Conservation (phyloP, 2,113 vertebrate genomes). For the Podocnemis expansa region DNA sequence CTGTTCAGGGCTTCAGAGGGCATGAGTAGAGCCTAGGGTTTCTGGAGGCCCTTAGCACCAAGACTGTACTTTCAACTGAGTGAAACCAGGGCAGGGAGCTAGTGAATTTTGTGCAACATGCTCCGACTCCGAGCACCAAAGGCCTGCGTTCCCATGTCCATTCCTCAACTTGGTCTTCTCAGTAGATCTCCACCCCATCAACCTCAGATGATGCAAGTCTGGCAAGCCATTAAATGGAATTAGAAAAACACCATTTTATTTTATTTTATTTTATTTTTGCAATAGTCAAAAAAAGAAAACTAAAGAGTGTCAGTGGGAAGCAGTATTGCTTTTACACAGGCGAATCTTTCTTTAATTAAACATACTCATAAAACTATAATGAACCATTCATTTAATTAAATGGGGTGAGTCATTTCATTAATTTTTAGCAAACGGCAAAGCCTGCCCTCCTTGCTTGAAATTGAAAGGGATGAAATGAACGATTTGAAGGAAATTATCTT, state of each 20-base stretch:
- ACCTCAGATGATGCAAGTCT: not conserved
- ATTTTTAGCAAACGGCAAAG: slow-evolving; percentile 65
- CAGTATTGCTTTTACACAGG: slow-evolving; percentile 59
- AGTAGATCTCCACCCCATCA: not conserved
- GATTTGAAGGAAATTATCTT: slow-evolving; percentile 12
- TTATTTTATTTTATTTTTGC: too few species aligned
- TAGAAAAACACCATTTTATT: not conserved
- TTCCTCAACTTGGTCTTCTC: not conserved
- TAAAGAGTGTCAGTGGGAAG: not conserved
- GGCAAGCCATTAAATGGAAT: not conserved
- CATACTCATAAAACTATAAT: slow-evolving; percentile 66
- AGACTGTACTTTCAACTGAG: not conserved
- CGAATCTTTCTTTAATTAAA: slow-evolving; percentile 77
- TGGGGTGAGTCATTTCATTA: slow-evolving; percentile 74
- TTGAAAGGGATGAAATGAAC: slow-evolving; percentile 41
- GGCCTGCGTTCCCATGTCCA: rapidly evolving
- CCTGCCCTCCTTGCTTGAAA: slow-evolving; percentile 48
- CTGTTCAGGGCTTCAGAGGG: not conserved
- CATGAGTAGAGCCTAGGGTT: not conserved
- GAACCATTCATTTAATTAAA: slow-evolving; percentile 70
- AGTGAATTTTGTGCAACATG: rapidly evolving
- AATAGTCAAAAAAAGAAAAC: not conserved
- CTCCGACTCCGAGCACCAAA: not conserved
- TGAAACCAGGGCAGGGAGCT: not conserved
- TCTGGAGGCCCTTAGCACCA: not conserved